Evolutionary conservation across 2,113 vertebrate genomes (phyloP).

Genomic region (Catharus minimus): DNA sequence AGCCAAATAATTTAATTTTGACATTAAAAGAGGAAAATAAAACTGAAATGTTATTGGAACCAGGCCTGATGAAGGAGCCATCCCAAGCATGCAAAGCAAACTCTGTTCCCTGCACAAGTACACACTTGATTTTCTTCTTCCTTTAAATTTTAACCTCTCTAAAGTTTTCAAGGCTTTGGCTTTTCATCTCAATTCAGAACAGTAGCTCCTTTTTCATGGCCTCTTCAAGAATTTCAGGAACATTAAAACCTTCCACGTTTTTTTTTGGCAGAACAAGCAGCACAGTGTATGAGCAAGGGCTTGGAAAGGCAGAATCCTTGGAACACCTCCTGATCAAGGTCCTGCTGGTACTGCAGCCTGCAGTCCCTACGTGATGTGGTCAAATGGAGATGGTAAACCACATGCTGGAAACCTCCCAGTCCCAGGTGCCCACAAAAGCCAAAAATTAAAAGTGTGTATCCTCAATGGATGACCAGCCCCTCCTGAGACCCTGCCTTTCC

Average conservation of each 20-base stretch:
- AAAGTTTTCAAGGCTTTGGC: background rate
- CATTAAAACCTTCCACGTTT: background rate
- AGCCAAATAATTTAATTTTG: background rate
- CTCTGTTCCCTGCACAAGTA: background rate
- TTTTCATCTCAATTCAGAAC: background rate
- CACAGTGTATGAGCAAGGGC: background rate
- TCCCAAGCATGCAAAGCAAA: background rate
- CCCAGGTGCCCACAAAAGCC: constrained; percentile 78
- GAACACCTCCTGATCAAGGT: background rate
- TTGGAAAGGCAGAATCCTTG: background rate
- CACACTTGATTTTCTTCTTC: background rate
- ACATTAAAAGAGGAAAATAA: background rate
- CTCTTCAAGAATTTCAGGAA: background rate
- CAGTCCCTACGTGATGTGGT: background rate
- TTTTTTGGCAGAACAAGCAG: background rate
- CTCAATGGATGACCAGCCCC: constrained; percentile 73
- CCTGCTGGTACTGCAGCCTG: background rate
- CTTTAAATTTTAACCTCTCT: background rate
- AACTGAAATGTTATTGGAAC: background rate
- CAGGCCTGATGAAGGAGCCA: background rate
- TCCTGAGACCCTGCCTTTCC: constrained; percentile 70
- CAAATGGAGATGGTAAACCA: constrained; percentile 73
- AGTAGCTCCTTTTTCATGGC: background rate
- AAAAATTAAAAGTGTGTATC: constrained; percentile 81
- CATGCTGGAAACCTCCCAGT: constrained; percentile 73